Evolutionary conservation across 2,797 vertebrate species (phyloP).

Genomic region (Oceanodroma leucorhoa): DNA sequence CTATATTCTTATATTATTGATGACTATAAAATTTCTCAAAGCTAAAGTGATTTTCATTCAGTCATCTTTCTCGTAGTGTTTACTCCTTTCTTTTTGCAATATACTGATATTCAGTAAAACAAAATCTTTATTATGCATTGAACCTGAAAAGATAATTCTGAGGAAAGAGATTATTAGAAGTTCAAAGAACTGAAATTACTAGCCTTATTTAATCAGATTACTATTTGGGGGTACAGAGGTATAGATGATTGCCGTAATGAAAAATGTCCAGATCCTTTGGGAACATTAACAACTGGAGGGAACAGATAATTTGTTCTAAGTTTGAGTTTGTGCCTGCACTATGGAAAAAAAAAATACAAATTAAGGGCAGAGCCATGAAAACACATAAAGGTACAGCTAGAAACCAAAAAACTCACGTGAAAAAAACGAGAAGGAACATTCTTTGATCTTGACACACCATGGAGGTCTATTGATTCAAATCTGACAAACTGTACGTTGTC

Average conservation of each 20-base stretch:
- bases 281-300: neutral
- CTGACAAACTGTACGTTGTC: slow-evolving; percentile 88
- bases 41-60: neutral
- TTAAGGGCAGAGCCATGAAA: neutral
- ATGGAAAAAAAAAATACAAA: neutral
- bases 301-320: slow-evolving; percentile 8
- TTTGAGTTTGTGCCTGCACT: neutral
- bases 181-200: slow-evolving; percentile 21
- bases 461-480: slow-evolving; percentile 92
- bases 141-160: slow-evolving; percentile 27
- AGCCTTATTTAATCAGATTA: slow-evolving; percentile 49
- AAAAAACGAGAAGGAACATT: slow-evolving; percentile 91
- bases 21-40: neutral
- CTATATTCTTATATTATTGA: neutral
- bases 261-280: neutral
- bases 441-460: slow-evolving; percentile 92
- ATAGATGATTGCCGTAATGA: neutral
- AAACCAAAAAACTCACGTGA: slow-evolving; percentile 78
- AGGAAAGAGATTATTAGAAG: slow-evolving; percentile 20
- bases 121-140: slow-evolving; percentile 21
- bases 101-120: slow-evolving; percentile 29
- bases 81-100: slow-evolving; percentile 22
- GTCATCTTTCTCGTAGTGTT: slow-evolving; percentile 14
- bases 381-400: neutral
- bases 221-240: slow-evolving; percentile 6